Evolutionary conservation across 2,888 invertebrate genomes (phyloP).

Genomic region (Mystacides longicornis): DNA sequence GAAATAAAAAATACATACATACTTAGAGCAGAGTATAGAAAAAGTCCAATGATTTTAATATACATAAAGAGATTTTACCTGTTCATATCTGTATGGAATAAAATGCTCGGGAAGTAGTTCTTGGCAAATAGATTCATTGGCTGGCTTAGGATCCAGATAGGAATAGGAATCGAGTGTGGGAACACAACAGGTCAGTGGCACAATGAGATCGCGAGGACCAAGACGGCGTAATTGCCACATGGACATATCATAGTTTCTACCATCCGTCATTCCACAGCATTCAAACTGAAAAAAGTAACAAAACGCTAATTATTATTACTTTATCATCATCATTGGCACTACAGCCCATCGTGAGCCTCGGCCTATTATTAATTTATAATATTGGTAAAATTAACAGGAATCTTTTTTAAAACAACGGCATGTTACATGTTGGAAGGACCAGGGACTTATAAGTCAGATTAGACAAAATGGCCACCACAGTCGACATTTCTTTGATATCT

Average conservation of each 20-base stretch:
- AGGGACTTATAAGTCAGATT: no score
- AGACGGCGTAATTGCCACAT: conserved; percentile 70
- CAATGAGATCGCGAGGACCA: conserved; percentile 60
- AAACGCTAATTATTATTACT: no score
- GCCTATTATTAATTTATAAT: no score
- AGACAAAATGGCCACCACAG: no score
- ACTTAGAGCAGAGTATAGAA: background rate
- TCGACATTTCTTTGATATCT: no score
- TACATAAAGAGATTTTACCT: conserved; percentile 37
- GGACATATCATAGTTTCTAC: conserved; percentile 74
- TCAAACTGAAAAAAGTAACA: conserved; percentile 50
- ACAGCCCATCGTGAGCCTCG: no score
- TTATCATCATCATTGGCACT: no score
- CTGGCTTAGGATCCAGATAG: conserved; percentile 68
- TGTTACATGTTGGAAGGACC: no score
- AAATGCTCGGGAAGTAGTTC: conserved; percentile 50
- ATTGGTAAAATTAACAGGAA: no score
- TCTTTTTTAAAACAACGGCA: no score
- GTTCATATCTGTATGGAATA: conserved; percentile 51
- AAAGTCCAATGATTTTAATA: background rate
- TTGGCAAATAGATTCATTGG: conserved; percentile 66
- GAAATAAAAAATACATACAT: conserved; percentile 27
- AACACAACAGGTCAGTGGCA: conserved; percentile 67
- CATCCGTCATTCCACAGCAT: conserved; percentile 74
- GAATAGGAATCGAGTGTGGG: conserved; percentile 51